A percentile compares a stretch with the other conserved stretches of the same genome.
Evolutionary conservation across 2,888 invertebrate genomes (phyloP).

Genomic region (Caenorhabditis becei): DNA sequence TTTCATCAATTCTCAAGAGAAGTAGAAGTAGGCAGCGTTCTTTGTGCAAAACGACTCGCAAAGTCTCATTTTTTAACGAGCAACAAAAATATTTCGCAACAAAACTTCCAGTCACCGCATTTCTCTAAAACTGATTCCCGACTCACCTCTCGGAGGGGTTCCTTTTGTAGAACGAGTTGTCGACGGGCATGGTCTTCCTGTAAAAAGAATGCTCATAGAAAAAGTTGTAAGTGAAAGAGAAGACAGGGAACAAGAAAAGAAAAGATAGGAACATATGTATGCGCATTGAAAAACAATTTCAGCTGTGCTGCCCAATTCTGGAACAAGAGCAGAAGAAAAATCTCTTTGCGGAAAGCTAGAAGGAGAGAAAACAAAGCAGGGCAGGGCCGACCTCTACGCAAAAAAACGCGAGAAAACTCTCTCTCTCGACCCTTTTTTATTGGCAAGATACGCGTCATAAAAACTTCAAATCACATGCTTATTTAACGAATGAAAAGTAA

Average conservation of each 20-base stretch:
- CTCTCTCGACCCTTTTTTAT: constrained; percentile 20
- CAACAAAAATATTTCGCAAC: constrained; percentile 5
- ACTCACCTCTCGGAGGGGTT: constrained; percentile 59
- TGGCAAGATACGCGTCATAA: constrained; percentile 27
- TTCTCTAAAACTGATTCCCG: not conserved
- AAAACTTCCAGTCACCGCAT: not conserved
- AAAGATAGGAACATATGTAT: constrained; percentile 18
- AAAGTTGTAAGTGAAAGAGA: not conserved
- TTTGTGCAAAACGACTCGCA: not conserved
- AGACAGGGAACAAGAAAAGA: not conserved
- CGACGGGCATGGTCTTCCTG: constrained; percentile 11
- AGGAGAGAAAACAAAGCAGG: constrained; percentile 10
- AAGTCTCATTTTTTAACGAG: constrained; percentile 9
- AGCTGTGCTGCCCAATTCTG: constrained; percentile 1
- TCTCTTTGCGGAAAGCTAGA: not conserved
- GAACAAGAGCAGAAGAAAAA: not conserved
- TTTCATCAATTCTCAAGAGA: constrained; percentile 44
- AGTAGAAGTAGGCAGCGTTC: constrained; percentile 31
- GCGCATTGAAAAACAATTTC: constrained; percentile 42
- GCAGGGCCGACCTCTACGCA: not conserved
- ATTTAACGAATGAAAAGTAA: constrained; percentile 24
- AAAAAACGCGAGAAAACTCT: constrained; percentile 12
- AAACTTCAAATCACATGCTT: constrained; percentile 38
- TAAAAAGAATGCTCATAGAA: not conserved
- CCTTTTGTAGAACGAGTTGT: constrained; percentile 54